These are phyloP conservation scores for Cliona cf. orientalis DNA, from an alignment of 37 sponge, comb jelly and placozoan species.

Conservation along the genomic window DNA sequence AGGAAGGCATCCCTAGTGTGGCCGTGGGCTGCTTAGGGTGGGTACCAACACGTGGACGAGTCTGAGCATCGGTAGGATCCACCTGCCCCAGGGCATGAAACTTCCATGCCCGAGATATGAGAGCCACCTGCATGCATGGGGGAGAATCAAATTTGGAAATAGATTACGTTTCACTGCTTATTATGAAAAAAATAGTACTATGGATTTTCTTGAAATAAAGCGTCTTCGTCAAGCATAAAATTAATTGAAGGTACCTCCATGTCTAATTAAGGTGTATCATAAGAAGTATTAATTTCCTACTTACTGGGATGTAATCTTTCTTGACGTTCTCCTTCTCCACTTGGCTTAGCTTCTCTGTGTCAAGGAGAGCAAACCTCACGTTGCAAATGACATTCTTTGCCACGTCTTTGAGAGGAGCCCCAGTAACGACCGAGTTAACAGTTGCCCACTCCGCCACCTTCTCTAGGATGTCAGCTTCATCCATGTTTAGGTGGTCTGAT, in stretches of 20 bases:
- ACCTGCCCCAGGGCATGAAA: slow-evolving; percentile 91
- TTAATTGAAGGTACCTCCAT: too few relatives aligned
- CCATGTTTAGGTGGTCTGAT: slow-evolving; percentile 87
- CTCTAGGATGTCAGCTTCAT: slow-evolving; percentile 89
- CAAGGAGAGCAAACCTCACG: slow-evolving; percentile 89
- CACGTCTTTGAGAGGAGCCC: slow-evolving; percentile 74
- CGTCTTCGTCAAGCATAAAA: too few relatives aligned
- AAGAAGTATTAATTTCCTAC: slow-evolving; percentile 23
- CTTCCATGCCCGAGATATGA: slow-evolving; percentile 96
- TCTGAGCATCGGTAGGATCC: slow-evolving; percentile 77
- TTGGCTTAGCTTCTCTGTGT: slow-evolving; percentile 82
- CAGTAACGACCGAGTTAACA: slow-evolving; percentile 96
- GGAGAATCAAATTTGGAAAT: neutral
- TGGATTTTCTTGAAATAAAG: neutral
- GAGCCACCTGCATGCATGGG: slow-evolving; percentile 55
- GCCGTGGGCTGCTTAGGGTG: slow-evolving; percentile 68
- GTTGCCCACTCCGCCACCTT: slow-evolving; percentile 95
- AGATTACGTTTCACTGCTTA: neutral
- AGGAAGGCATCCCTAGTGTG: slow-evolving; percentile 34
- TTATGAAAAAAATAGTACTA: neutral
- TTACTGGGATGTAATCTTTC: slow-evolving; percentile 93
- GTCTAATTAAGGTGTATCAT: neutral
- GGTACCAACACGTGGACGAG: slow-evolving; percentile 88
- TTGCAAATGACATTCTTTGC: slow-evolving; percentile 83
- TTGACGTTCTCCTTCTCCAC: slow-evolving; percentile 91